These are phyloP conservation scores for Drosophila multiciliata DNA, from an alignment of 2,888 invertebrate genomes.

Conservation along the genomic window DNA sequence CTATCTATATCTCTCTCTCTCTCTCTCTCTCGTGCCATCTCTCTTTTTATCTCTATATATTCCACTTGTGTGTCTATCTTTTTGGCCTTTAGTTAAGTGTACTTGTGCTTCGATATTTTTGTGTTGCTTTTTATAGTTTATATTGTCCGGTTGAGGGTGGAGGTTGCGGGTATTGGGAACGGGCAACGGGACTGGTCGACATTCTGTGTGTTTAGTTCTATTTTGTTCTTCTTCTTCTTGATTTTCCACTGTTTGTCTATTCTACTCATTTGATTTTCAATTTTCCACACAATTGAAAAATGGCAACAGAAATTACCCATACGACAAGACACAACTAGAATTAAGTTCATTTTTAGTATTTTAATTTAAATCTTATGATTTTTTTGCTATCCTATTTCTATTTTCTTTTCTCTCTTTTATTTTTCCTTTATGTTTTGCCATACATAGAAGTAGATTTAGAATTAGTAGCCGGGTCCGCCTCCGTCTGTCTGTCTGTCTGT, in stretches of 20 bases:
- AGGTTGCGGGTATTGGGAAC: constrained; percentile 19
- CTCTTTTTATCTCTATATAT: constrained; percentile 3
- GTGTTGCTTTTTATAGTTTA: constrained; percentile 76
- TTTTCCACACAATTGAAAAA: constrained; percentile 78
- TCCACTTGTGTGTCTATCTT: constrained; percentile 50
- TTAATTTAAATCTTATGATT: constrained; percentile 46
- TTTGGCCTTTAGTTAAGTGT: constrained; percentile 76
- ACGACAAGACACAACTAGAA: constrained; percentile 34
- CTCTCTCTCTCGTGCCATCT: neutral
- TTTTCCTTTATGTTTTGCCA: constrained; percentile 24
- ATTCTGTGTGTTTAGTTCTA: constrained; percentile 41
- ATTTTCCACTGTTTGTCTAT: constrained; percentile 15
- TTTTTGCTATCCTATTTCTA: constrained; percentile 21
- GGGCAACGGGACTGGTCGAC: constrained; percentile 46
- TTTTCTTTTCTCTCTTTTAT: constrained; percentile 18
- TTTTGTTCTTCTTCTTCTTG: constrained; percentile 28
- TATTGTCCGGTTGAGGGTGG: constrained; percentile 53
- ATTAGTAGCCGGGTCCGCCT: constrained; percentile 28
- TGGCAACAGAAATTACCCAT: constrained; percentile 23
- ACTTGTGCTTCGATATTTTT: constrained; percentile 73
- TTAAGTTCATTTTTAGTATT: constrained; percentile 68
- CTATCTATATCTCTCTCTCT: neutral
- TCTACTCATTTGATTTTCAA: constrained; percentile 74
- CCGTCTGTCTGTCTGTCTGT: constrained; percentile 1
- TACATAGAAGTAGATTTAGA: constrained; percentile 5